Conservation (phyloP, 2,888 invertebrate genomes). For the Horisme vitalbata region DNA sequence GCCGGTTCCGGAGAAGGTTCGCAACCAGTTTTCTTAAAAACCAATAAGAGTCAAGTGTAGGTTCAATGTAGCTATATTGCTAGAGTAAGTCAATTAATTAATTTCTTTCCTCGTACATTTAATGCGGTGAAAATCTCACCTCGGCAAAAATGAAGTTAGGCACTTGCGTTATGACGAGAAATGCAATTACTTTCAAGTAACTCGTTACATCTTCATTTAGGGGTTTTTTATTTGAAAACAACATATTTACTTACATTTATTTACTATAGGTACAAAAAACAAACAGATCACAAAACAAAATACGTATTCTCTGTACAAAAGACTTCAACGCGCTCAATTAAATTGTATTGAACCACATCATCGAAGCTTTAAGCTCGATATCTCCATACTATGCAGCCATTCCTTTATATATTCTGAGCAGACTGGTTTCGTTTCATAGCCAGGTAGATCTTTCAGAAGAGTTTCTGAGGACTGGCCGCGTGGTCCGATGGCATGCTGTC, state of each 20-base stretch:
- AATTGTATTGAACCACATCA: conserved; percentile 4
- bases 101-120: too few relatives aligned
- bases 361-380: conserved; percentile 54
- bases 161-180: too few relatives aligned
- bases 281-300: neutral
- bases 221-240: too few relatives aligned
- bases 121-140: too few relatives aligned
- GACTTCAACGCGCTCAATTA: conserved; percentile 26
- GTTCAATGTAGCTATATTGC: too few relatives aligned
- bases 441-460: conserved; percentile 49
- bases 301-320: conserved; percentile 5
- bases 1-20: neutral
- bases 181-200: too few relatives aligned
- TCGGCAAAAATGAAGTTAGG: too few relatives aligned
- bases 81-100: too few relatives aligned
- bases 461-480: conserved; percentile 42
- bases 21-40: neutral
- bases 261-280: neutral
- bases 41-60: too few relatives aligned
- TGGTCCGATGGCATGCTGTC: conserved; percentile 59
- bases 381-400: conserved; percentile 62
- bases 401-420: conserved; percentile 56
- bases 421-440: conserved; percentile 38
- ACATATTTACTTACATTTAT: neutral
- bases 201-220: too few relatives aligned